A percentile compares a stretch with the other conserved stretches of the same genome.
Conservation (phyloP, 2,888 invertebrate species). For the Cordilura impudica region DNA sequence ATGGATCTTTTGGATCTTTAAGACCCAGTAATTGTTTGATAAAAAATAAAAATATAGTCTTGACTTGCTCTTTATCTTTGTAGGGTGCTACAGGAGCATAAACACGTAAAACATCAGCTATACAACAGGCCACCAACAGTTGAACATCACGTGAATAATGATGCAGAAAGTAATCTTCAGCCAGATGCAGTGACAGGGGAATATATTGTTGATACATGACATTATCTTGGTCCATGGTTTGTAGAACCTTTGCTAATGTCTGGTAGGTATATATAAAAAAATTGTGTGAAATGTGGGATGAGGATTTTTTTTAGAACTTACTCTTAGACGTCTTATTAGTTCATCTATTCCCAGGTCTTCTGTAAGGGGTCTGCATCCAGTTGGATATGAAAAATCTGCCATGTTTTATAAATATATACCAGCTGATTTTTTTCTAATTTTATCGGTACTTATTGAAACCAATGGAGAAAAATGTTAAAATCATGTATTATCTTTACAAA, state of each 20-base stretch:
- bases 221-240: conserved; percentile 98
- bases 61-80: conserved; percentile 95
- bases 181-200: conserved; percentile 93
- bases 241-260: conserved; percentile 94
- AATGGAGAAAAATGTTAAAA: no score
- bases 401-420: conserved; percentile 70
- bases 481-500: no score
- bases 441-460: not conserved
- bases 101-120: conserved; percentile 96
- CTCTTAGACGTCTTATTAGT: conserved; percentile 95
- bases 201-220: conserved; percentile 95
- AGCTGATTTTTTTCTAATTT: conserved; percentile 42
- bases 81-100: conserved; percentile 99
- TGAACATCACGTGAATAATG: conserved; percentile 95
- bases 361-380: conserved; percentile 95
- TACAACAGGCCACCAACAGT: conserved; percentile 96
- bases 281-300: not conserved
- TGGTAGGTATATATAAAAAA: conserved; percentile 69
- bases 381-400: conserved; percentile 95
- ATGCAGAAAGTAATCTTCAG: conserved; percentile 94
- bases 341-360: conserved; percentile 98
- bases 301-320: conserved; percentile 72
- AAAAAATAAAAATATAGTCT: conserved; percentile 93
- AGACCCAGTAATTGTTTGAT: conserved; percentile 95
- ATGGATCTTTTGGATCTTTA: conserved; percentile 97